Evolutionary conservation across 35 echinoderm and acorn worm species (phyloP).

Genomic region (Ophiothrix spiculata): DNA sequence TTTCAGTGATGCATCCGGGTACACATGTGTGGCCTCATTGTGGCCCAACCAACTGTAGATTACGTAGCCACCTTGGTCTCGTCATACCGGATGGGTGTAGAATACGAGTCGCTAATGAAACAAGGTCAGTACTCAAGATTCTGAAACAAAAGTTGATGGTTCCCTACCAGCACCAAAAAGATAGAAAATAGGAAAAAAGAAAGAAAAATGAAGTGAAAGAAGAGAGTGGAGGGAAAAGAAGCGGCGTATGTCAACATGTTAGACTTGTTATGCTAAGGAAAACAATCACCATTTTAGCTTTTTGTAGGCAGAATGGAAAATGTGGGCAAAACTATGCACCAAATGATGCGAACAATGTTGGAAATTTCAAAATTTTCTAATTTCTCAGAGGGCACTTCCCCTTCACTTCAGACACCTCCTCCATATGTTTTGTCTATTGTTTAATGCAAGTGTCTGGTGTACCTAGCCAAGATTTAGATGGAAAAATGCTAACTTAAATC

Average conservation of each 20-base stretch:
- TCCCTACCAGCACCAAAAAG: not conserved
- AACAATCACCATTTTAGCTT: not conserved
- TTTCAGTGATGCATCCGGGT: conserved; percentile 91
- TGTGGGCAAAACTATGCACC: no score
- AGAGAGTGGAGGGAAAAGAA: not conserved
- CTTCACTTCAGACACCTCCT: no score
- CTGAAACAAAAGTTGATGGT: not conserved
- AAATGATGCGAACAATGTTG: no score
- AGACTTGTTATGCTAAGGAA: not conserved
- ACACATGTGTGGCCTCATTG: conserved; percentile 97
- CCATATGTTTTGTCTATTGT: no score
- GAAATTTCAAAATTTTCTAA: no score
- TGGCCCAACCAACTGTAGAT: conserved; percentile 82
- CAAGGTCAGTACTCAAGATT: conserved; percentile 40
- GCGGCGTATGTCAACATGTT: not conserved
- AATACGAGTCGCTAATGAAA: conserved; percentile 78
- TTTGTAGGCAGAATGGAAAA: no score
- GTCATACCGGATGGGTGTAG: conserved; percentile 56
- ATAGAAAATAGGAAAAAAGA: not conserved
- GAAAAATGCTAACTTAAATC: no score
- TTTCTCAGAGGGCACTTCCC: no score
- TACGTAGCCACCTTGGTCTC: conserved; percentile 77
- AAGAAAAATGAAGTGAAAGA: not conserved
- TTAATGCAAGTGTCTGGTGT: no score
- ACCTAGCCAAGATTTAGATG: no score